Base-by-base conservation (phyloP, 2,888 invertebrate species). In the Hofmannophila pseudospretella region DNA sequence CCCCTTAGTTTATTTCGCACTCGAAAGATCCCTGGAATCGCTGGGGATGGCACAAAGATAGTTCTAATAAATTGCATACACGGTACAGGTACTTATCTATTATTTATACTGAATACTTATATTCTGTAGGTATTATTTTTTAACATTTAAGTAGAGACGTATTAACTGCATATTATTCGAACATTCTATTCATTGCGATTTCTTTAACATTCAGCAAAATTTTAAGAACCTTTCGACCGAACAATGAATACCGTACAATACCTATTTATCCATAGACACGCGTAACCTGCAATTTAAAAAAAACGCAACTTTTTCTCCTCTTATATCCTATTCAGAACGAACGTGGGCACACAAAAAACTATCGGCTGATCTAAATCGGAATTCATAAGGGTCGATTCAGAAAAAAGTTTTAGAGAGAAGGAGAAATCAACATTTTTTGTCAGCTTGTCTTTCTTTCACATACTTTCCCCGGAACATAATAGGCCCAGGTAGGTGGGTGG, bases 391-490 rank as follows among this genome's bases (percentile, higher is more conserved):
- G 64, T 62, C 59, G 59, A 47, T 51, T 42, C 44, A 45, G 36
- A 55, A 62, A 67, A 70, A 58, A 66, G 58, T 55, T 60, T 64
- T 16, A 66, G 60, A 64, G 60, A 64, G 65, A 60, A 49, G 61
- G 66, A 60, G 75, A 76, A 80, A 79, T 78, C 73, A 63, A 47
- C 49, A 42, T 52, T 70, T 78, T 77, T 78, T 74, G 62, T 66
- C 39, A n/a, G n/a, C n/a, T n/a, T 43, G 51, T 58, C 57, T 55
- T 50, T 74, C 79, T 82, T 80, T 81, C 79, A 72, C 76, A 69
- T 75, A 80, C 84, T 85, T 85, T 85, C 85, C 72, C 79, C 63
- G 47, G 55, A 59, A 54, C 60, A 78, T 72, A 79, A 80, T 71
- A 54, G 69, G 36, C 48, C 65, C 82, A 82, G 82, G 84, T 84